These are phyloP conservation scores for Rhea pennata DNA, from an alignment of 2,113 vertebrate species.

Conservation along the genomic window DNA sequence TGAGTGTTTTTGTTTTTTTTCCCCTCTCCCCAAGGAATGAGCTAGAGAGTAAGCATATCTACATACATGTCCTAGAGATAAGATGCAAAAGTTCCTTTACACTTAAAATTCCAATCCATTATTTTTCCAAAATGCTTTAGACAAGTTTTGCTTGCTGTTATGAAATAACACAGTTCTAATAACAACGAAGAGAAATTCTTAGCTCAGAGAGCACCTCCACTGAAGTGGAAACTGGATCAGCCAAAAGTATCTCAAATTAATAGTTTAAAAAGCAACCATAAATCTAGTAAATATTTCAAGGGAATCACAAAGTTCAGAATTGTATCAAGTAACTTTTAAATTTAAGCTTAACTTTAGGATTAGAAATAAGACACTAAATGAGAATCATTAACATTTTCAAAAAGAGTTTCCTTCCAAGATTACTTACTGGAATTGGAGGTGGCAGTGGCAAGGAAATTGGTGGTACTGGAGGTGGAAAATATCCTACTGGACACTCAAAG, in stretches of 20 bases:
- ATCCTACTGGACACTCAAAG: conserved; percentile 79
- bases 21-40: accelerated
- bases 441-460: conserved; percentile 75
- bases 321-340: neutral
- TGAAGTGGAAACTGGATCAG: neutral
- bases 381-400: neutral
- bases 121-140: neutral
- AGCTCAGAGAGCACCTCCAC: neutral
- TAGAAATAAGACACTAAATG: neutral
- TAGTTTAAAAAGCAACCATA: neutral
- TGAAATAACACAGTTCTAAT: neutral
- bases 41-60: neutral
- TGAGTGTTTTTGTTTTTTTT: neutral
- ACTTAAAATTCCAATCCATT: neutral
- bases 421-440: conserved; percentile 80
- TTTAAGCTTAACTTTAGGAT: neutral
- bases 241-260: neutral
- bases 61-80: neutral
- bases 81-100: neutral
- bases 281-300: neutral
- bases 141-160: neutral
- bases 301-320: neutral
- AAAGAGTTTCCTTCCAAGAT: neutral
- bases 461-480: conserved; percentile 76
- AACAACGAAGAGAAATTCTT: neutral